A percentile compares a stretch with the other conserved stretches of the same genome.
phyloP scores from a whole-genome alignment of 2,797 vertebrate genomes.

The Leuciscus waleckii region DNA sequence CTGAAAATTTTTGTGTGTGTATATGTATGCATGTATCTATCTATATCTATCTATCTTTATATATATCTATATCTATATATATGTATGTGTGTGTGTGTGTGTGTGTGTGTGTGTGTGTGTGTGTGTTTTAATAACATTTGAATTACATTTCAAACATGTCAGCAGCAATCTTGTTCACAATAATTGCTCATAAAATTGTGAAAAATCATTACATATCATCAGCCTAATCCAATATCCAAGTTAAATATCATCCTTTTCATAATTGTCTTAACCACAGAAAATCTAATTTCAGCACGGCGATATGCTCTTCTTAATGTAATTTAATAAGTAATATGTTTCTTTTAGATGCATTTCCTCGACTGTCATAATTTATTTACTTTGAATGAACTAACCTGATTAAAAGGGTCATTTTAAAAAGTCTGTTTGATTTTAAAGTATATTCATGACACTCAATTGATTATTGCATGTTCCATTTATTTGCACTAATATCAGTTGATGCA shows the following conservation, averaged over 20 bases:
- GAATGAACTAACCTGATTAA: background rate
- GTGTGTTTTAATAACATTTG: too few relatives aligned
- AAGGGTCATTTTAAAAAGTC: background rate
- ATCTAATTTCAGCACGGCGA: background rate
- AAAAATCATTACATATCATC: too few relatives aligned
- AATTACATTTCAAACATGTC: background rate
- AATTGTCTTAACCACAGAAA: background rate
- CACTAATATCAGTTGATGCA: background rate
- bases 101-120: too few relatives aligned
- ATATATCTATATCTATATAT: too few relatives aligned
- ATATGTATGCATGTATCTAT: too few relatives aligned
- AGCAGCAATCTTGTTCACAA: background rate
- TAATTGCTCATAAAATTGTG: background rate
- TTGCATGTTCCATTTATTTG: background rate
- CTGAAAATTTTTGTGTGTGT: background rate
- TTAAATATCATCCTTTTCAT: background rate
- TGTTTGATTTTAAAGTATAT: background rate
- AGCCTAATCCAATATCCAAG: background rate
- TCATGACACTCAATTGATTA: background rate
- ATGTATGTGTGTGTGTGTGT: rapidly evolving
- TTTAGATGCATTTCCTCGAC: background rate
- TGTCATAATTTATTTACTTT: background rate
- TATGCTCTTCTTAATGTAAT: background rate
- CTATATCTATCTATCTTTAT: too few relatives aligned
- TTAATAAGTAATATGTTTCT: background rate